Base-by-base conservation (phyloP, 1,140 invertebrate species). In the Mercenaria mercenaria region DNA sequence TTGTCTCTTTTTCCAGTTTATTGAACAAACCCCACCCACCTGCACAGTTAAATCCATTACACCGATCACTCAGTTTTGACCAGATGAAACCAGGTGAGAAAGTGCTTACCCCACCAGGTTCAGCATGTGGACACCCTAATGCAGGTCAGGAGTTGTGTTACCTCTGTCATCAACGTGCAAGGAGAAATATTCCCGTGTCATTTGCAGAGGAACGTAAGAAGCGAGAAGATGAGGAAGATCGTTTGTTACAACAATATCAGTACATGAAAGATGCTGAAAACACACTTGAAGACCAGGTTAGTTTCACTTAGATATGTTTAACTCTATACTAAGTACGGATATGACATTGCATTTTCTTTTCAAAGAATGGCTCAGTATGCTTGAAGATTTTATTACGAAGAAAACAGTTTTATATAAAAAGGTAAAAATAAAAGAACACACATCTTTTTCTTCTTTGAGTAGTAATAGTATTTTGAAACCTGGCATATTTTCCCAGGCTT, bases 141-240 rank as follows among this genome's bases (percentile, higher is more conserved):
- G 94, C 95, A 56, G 95, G 95, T 6, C 96, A 96, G 86, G 96
- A 96, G 88, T 88, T 96, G 79, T 96, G 96, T 90, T 96, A 96
- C 86, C 91, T 96, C 18, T 96, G 96, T 90, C 95, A 96, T 85
- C 95, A 96, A 90, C 82, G 95, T n/a, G 92, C 92, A n/a, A 90
- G 93, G 23, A 87, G 94, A 29, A 96, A 96, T 88, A 89, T 96
- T 11, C 95, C 95, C 4, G 94, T 96, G 4, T 95, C 94, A 1
- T 96, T 96, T 77, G 83, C 92, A 13, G 95, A 96, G 67, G 95
- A 96, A 85, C 82, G 93, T n/a, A 91, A 92, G 61, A 80, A 86
- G n/a, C 88, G 94, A 34, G 95, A 96, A 67, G 92, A 93, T 32
- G 95, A 96, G 88, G 95, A 96, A 74, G 95, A 95, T 39, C 88